Conservation (phyloP, 2,797 vertebrate species). For the Adrianichthys oophorus region DNA sequence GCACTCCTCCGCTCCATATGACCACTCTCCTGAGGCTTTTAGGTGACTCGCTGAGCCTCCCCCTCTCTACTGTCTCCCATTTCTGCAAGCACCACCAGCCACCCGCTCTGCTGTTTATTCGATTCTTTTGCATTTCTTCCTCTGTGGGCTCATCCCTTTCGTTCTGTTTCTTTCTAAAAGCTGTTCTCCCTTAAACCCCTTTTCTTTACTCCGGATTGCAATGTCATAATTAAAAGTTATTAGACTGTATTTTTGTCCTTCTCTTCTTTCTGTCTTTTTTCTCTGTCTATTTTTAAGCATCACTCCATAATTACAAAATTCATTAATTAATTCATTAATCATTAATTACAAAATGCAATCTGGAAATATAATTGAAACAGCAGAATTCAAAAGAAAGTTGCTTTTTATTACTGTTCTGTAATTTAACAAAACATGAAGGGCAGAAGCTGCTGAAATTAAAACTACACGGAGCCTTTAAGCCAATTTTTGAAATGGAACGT, state of each 20-base stretch:
- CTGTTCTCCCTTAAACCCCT: not conserved
- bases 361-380: slow-evolving; percentile 3
- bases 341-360: slow-evolving; percentile 8
- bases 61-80: slow-evolving; percentile 1
- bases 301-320: not conserved
- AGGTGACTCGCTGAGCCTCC: slow-evolving; percentile 29
- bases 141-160: not conserved
- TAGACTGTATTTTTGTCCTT: too few species aligned
- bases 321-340: too few species aligned
- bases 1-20: slow-evolving; percentile 47
- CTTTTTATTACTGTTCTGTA: too few species aligned
- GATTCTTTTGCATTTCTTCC: not conserved
- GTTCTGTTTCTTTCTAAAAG: not conserved
- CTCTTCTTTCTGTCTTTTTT: too few species aligned
- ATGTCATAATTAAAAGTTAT: too few species aligned
- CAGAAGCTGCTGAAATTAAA: too few species aligned
- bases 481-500: too few species aligned
- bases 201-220: not conserved
- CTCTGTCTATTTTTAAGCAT: too few species aligned
- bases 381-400: not conserved
- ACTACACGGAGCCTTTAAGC: too few species aligned
- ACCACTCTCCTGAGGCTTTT: slow-evolving; percentile 36
- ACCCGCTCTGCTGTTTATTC: not conserved
- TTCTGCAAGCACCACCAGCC: not conserved
- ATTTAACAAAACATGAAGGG: too few species aligned